A percentile compares a stretch with the other conserved stretches of the same genome.
phyloP scores from a whole-genome alignment of 2,888 invertebrate species.

The Pachycephus smyrnensis region DNA sequence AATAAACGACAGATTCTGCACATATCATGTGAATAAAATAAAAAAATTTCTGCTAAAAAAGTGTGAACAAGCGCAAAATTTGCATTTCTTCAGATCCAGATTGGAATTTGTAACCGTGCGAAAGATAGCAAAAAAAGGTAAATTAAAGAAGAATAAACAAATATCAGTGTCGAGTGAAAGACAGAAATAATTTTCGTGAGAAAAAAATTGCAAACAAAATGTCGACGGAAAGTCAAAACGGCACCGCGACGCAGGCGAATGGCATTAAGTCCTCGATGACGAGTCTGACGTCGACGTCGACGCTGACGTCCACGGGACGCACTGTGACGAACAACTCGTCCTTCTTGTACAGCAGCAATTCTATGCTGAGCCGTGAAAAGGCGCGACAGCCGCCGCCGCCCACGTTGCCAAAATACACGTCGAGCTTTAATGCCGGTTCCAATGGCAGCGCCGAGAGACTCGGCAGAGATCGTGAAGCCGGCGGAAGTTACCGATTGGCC shows the following conservation, averaged over 20 bases:
- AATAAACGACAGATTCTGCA: no score
- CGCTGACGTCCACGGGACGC: conserved; percentile 39
- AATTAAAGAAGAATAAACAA: no score
- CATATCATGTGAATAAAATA: no score
- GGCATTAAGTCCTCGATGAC: conserved; percentile 54
- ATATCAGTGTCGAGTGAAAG: no score
- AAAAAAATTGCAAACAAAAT: conserved; percentile 22
- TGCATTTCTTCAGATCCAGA: no score
- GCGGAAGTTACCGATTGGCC: conserved; percentile 81
- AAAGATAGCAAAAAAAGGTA: no score
- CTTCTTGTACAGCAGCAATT: conserved; percentile 60
- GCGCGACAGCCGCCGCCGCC: conserved; percentile 82
- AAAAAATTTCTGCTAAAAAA: no score
- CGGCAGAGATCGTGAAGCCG: conserved; percentile 76
- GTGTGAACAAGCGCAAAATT: no score
- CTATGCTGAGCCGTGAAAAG: conserved; percentile 57
- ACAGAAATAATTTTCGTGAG: not conserved
- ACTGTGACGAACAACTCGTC: conserved; percentile 58
- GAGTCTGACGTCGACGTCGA: conserved; percentile 34
- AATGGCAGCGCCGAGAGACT: conserved; percentile 70
- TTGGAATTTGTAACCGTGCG: no score
- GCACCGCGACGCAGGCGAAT: conserved; percentile 52
- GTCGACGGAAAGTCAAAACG: conserved; percentile 56
- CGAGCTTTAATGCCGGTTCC: conserved; percentile 81
- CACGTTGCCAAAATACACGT: conserved; percentile 83